Conservation (phyloP, 2,888 invertebrate species). For the Hydrotaea diabolus region DNA sequence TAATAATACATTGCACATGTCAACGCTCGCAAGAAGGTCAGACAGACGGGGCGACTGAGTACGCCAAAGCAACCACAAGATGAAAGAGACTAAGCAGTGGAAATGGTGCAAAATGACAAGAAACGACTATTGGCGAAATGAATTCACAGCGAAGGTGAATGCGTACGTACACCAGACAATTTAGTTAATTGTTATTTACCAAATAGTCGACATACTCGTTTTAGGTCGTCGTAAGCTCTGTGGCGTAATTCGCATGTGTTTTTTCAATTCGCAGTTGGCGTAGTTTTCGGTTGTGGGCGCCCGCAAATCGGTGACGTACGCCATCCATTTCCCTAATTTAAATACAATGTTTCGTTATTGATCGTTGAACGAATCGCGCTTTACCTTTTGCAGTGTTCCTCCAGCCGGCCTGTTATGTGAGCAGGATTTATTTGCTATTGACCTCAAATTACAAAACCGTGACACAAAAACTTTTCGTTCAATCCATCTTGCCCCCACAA, state of each 20-base stretch:
- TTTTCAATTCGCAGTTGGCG: background rate
- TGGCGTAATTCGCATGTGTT: background rate
- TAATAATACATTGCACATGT: background rate
- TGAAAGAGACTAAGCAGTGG: background rate
- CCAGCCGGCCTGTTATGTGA: background rate
- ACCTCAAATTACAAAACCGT: slow-evolving; percentile 5
- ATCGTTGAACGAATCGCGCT: background rate
- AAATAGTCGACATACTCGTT: background rate
- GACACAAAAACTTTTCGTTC: slow-evolving; percentile 15
- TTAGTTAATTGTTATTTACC: slow-evolving; percentile 48
- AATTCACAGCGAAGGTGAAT: background rate
- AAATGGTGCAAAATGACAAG: background rate
- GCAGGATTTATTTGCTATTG: slow-evolving; percentile 17
- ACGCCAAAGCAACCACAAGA: too few species aligned
- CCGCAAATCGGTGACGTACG: slow-evolving; percentile 20
- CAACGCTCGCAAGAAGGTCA: background rate
- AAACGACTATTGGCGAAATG: background rate
- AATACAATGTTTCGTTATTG: slow-evolving; percentile 30
- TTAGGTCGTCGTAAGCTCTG: background rate
- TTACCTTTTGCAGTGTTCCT: background rate
- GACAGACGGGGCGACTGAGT: too few species aligned
- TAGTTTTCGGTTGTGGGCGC: background rate
- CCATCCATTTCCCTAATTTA: slow-evolving; percentile 51
- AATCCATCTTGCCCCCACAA: too few species aligned
- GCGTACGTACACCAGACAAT: slow-evolving; percentile 37